phyloP scores from a whole-genome alignment of 2,888 invertebrate genomes.

The Griposia aprilina region DNA sequence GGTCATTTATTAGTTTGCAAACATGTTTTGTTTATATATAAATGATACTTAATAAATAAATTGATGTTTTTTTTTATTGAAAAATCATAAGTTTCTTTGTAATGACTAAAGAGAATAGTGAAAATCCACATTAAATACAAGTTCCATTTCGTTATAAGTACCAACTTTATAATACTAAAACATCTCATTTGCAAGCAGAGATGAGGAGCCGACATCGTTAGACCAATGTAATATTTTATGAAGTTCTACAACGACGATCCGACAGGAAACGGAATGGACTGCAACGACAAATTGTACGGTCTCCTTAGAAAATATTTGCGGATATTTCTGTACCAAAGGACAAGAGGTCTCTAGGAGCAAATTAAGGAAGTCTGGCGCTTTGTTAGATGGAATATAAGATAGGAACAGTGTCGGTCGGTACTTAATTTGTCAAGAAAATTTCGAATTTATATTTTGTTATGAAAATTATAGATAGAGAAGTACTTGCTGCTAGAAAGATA shows the following conservation, averaged over 20 bases:
- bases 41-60: no score
- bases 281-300: constrained; percentile 72
- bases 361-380: constrained; percentile 38
- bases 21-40: neutral
- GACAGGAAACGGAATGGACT: constrained; percentile 69
- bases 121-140: constrained; percentile 3
- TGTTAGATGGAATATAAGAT: constrained; percentile 26
- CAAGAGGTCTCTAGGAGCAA: constrained; percentile 31
- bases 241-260: constrained; percentile 65
- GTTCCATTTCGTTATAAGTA: neutral
- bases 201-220: constrained; percentile 58
- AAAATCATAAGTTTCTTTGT: neutral
- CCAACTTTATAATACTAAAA: constrained; percentile 32
- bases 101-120: neutral
- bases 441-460: neutral
- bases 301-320: constrained; percentile 65
- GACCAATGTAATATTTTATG: constrained; percentile 63
- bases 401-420: constrained; percentile 14
- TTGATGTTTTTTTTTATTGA: no score
- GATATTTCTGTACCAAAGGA: constrained; percentile 64
- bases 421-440: constrained; percentile 33
- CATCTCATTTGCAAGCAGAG: constrained; percentile 53
- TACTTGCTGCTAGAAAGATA: neutral
- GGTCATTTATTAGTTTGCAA: neutral
- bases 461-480: neutral